Conservation (phyloP, 2,797 vertebrate species). For the Rhynchotus rufescens region DNA sequence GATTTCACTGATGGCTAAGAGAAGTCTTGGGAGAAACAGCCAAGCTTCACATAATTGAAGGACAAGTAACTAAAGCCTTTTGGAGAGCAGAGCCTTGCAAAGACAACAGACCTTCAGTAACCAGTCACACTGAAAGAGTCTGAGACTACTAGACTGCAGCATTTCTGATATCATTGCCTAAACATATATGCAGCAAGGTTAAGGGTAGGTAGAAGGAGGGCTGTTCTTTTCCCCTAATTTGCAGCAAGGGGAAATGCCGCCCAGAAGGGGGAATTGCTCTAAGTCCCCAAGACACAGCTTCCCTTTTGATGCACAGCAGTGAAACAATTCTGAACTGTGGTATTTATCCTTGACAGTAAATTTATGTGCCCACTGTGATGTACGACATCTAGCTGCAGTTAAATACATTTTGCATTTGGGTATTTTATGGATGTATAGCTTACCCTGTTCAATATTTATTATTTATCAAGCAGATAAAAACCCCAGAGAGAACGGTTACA, state of each 20-base stretch:
- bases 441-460: background rate
- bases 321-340: background rate
- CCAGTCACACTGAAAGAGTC: background rate
- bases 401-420: background rate
- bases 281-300: no score
- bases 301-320: background rate
- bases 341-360: background rate
- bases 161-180: no score
- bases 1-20: fast-evolving
- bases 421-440: background rate
- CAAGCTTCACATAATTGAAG: background rate
- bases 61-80: background rate
- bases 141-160: background rate
- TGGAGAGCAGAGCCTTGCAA: background rate
- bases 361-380: background rate
- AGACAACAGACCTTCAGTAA: background rate
- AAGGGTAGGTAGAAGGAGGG: no score
- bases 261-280: background rate
- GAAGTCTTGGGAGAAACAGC: background rate
- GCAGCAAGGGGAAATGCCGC: background rate
- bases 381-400: background rate
- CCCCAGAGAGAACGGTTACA: background rate
- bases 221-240: no score
- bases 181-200: background rate
- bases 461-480: background rate